Percentiles rank a stretch among this genome's conserved stretches.
These are phyloP conservation scores for Scatophagus argus DNA, from an alignment of 2,113 vertebrate species.

Conservation along the genomic window DNA sequence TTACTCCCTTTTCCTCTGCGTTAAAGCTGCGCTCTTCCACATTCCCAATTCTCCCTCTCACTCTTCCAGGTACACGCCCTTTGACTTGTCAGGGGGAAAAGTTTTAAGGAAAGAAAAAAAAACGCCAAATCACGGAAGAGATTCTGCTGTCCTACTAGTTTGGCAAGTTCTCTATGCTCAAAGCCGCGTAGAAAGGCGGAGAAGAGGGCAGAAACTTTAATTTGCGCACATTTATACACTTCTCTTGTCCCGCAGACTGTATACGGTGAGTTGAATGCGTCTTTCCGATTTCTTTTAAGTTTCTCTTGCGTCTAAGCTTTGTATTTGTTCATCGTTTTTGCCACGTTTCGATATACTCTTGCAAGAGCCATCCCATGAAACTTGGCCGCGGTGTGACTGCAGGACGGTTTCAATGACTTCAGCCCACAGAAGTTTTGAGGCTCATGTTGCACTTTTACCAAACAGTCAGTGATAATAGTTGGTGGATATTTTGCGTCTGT, in stretches of 20 bases:
- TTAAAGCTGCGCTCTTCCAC: conserved; percentile 46
- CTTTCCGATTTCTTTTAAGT: conserved; percentile 15
- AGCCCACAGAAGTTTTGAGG: conserved; percentile 7
- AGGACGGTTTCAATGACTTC: conserved; percentile 49
- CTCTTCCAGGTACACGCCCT: conserved; percentile 85
- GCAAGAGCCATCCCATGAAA: conserved; percentile 63
- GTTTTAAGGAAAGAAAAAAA: conserved; percentile 70
- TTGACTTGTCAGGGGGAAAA: conserved; percentile 83
- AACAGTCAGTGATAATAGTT: not conserved
- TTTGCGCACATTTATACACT: conserved; percentile 68
- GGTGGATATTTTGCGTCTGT: not conserved
- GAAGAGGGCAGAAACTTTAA: conserved; percentile 61
- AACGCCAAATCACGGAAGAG: conserved; percentile 86
- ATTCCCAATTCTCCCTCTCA: conserved; percentile 64
- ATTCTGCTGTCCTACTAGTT: conserved; percentile 81
- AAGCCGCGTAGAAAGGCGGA: conserved; percentile 70
- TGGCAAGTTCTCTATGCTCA: conserved; percentile 80
- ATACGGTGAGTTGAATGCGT: conserved; percentile 78
- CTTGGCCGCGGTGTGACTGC: conserved; percentile 22
- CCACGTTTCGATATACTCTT: conserved; percentile 82
- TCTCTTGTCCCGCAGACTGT: conserved; percentile 57
- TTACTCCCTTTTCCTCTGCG: conserved; percentile 19
- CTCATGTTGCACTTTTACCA: conserved; percentile 50
- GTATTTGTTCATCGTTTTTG: conserved; percentile 57
- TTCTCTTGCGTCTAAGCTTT: conserved; percentile 34